Base-by-base conservation (phyloP, 2,113 vertebrate genomes). In the Elanus axillaris region DNA sequence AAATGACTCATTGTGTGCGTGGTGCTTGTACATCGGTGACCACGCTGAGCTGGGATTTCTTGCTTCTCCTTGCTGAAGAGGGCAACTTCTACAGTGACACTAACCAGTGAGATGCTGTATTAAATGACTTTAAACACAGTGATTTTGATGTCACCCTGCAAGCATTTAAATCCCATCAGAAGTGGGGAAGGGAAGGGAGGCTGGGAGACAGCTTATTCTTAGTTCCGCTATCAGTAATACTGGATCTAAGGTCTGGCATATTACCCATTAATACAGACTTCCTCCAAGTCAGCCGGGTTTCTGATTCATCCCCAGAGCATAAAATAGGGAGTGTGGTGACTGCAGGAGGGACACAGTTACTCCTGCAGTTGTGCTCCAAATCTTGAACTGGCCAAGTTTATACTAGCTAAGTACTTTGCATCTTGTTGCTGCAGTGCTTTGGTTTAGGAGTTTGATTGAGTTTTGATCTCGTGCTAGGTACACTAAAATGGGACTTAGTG, bases 1-100 rank as follows among this genome's bases (percentile, higher is more conserved):
- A n/a, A 36, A 20, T 12, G 8, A 0, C 43, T 20, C 1, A 1
- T 5, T 31, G 7, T 1, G 9, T 4, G 43, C 1, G 0, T 1
- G 9, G 22, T 25, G 74, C 69, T 79, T 10, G 0, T n/a, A 1
- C 42, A 3, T 31, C 10, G 2, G 60, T 34, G 40, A 3, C 16
- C 1, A 6, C 45, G 4, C 31, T 34, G 27, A 40, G 50, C 50
- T 7, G 2, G 73, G 42, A 16, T 25, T 67, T 8, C 62, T n/a
- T 26, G 29, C 32, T 67, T 63, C 36, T 64, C 26, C 59, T 21
- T 42, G 52, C 38, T 9, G 48, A 63, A 69, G 34, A 23, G 43
- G n/a, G 48, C 43, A 23, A 1, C 53, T 40, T 23, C 56, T 64
- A n/a, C 31, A 11, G 50, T 47, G 74, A 19, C 40, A 17, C 45